phyloP scores from a whole-genome alignment of 2,113 vertebrate genomes.

The Condylura cristata region DNA sequence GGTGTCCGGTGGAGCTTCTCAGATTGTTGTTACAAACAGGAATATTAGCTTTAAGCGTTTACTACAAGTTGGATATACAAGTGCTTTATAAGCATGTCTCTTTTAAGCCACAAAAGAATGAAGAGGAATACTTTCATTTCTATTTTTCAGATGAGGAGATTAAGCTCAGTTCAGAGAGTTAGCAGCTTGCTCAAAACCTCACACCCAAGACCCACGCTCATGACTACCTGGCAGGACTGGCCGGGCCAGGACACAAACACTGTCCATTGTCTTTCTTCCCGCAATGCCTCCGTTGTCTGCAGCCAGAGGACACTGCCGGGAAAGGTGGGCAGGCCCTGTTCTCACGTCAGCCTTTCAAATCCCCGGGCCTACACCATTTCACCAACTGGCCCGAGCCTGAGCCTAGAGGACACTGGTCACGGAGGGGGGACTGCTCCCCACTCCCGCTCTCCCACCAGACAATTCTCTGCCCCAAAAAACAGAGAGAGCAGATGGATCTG shows the following conservation, averaged over 20 bases:
- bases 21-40: too few relatives aligned
- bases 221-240: not conserved
- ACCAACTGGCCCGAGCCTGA: not conserved
- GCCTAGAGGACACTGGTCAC: not conserved
- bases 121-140: not conserved
- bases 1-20: not conserved
- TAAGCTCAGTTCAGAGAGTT: not conserved
- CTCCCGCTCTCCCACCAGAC: not conserved
- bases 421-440: not conserved
- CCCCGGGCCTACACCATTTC: not conserved
- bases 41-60: not conserved
- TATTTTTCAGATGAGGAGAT: not conserved
- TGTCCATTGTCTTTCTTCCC: not conserved
- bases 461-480: not conserved
- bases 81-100: not conserved
- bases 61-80: not conserved
- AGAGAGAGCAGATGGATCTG: constrained; percentile 56
- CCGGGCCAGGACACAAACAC: not conserved
- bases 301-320: not conserved
- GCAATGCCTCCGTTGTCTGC: not conserved
- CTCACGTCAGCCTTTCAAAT: not conserved
- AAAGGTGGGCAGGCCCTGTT: too few relatives aligned
- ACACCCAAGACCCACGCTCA: not conserved
- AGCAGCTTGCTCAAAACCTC: not conserved
- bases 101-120: not conserved